phyloP scores from a whole-genome alignment of 2,797 vertebrate species.

The Eulemur rubriventer region DNA sequence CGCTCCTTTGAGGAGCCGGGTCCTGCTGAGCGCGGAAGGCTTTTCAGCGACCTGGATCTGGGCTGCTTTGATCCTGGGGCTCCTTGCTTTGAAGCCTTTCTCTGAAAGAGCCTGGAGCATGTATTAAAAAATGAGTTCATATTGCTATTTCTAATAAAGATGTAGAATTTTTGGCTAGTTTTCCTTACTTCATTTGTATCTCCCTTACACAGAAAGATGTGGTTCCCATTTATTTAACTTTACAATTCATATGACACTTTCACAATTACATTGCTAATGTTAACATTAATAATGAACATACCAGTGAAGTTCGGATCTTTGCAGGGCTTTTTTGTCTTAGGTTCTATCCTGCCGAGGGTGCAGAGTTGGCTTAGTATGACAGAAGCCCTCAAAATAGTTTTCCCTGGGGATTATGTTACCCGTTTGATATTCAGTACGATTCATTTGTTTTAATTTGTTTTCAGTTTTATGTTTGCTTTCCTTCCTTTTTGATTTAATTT shows the following conservation, averaged over 20 bases:
- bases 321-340: not conserved
- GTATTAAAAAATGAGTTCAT: not conserved
- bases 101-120: not conserved
- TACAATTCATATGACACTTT: not conserved
- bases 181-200: not conserved
- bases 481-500: not conserved
- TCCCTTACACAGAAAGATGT: not conserved
- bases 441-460: not conserved
- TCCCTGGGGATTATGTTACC: not conserved
- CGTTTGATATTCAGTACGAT: not conserved
- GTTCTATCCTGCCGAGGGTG: accelerated
- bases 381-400: accelerated
- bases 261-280: too few relatives aligned
- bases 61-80: not conserved
- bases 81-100: not conserved
- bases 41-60: not conserved
- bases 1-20: not conserved
- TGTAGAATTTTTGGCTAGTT: not conserved
- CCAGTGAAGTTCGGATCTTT: not conserved
- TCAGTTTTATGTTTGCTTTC: not conserved
- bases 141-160: not conserved
- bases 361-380: too few relatives aligned
- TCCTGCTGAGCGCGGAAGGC: accelerated
- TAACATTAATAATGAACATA: accelerated
- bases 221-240: not conserved